phyloP scores from a whole-genome alignment of 1,140 invertebrate genomes.

The Aphaenogaster rudis region DNA sequence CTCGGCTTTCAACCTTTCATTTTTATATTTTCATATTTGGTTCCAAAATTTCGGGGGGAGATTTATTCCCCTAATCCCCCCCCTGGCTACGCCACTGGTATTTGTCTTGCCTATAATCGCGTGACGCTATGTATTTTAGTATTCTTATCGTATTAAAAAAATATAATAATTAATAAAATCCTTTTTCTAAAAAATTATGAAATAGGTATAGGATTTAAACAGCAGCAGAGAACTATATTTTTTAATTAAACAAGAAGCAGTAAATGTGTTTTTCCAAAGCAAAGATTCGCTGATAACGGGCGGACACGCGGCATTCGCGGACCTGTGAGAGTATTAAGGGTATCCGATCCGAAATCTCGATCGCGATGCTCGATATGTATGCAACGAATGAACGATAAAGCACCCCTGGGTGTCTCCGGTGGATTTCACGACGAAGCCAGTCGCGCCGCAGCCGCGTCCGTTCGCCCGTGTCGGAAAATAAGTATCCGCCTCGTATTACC shows the following conservation, averaged over 20 bases:
- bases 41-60: too few relatives aligned
- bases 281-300: constrained; percentile 1
- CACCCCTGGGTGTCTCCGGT: constrained; percentile 64
- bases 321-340: neutral
- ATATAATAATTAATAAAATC: neutral
- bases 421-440: constrained; percentile 65
- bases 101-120: neutral
- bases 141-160: neutral
- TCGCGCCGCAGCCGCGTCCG: constrained; percentile 48
- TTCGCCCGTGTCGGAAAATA: constrained; percentile 68
- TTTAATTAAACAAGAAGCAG: neutral
- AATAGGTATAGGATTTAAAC: neutral
- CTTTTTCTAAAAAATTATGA: neutral
- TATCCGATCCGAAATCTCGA: constrained; percentile 32
- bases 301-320: neutral
- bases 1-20: too few relatives aligned
- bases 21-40: too few relatives aligned
- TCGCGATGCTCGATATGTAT: constrained; percentile 40
- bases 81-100: too few relatives aligned
- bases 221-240: neutral
- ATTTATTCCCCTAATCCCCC: too few relatives aligned
- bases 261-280: neutral
- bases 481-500: constrained; percentile 69
- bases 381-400: constrained; percentile 69
- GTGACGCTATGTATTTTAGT: neutral